Evolutionary conservation across 2,888 invertebrate species (phyloP).

Genomic region (Andrena bucephala): DNA sequence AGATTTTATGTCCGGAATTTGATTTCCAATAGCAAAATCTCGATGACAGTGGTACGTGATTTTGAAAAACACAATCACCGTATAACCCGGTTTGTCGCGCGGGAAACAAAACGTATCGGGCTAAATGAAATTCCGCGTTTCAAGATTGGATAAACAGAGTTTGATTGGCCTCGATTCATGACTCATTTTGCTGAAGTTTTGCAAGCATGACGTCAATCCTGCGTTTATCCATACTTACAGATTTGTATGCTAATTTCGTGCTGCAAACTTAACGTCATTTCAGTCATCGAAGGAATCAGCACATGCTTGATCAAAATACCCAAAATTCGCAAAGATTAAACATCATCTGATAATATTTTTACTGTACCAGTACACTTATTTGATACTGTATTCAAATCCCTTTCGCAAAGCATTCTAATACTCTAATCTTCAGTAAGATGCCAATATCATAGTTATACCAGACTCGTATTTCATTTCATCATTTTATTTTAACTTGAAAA

Average conservation of each 20-base stretch:
- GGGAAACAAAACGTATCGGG: neutral
- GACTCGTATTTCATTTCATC: no score
- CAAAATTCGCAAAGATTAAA: neutral
- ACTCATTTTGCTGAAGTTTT: conserved; percentile 7
- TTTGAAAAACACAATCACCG: neutral
- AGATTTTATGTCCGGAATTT: neutral
- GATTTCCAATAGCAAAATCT: neutral
- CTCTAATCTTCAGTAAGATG: no score
- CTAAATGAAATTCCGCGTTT: conserved; percentile 2
- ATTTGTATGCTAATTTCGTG: neutral
- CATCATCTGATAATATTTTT: neutral
- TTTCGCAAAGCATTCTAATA: no score
- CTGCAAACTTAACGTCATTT: neutral
- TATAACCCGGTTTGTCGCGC: neutral
- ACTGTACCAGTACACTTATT: no score
- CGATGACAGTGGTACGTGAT: neutral
- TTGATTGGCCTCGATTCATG: neutral
- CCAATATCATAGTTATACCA: no score
- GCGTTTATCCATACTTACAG: neutral
- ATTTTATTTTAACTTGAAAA: no score
- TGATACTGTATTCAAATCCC: no score
- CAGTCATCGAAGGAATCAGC: neutral
- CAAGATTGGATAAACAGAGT: conserved; percentile 2
- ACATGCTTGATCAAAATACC: neutral
- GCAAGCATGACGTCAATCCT: neutral